Evolutionary conservation across 2,797 vertebrate species (phyloP).

Genomic region (Margarornis squamiger): DNA sequence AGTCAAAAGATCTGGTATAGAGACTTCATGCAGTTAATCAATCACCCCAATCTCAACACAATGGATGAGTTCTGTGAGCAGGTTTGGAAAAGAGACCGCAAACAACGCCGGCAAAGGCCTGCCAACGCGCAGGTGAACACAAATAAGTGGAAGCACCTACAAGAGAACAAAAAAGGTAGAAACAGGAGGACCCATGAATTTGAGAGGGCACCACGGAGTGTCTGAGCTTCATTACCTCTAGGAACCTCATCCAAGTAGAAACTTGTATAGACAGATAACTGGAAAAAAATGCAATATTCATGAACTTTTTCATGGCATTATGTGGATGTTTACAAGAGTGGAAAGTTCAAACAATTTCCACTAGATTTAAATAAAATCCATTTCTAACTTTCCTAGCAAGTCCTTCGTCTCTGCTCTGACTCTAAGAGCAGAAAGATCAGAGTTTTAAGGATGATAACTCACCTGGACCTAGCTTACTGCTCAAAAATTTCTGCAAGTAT

Average conservation of each 20-base stretch:
- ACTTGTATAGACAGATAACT: slow-evolving; percentile 84
- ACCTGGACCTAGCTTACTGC: slow-evolving; percentile 46
- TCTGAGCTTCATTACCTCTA: slow-evolving; percentile 85
- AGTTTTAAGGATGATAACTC: slow-evolving; percentile 50
- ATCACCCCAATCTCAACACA: slow-evolving; percentile 93
- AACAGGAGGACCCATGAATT: slow-evolving; percentile 99
- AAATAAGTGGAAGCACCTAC: slow-evolving; percentile 97
- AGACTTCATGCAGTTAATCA: slow-evolving; percentile 97
- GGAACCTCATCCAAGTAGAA: slow-evolving; percentile 81
- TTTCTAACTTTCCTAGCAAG: slow-evolving; percentile 72
- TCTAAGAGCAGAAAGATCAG: slow-evolving; percentile 39
- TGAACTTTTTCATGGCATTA: slow-evolving; percentile 82
- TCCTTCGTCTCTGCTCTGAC: slow-evolving; percentile 48
- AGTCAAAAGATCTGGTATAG: slow-evolving; percentile 96
- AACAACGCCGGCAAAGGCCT: slow-evolving; percentile 89
- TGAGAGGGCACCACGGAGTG: slow-evolving; percentile 95
- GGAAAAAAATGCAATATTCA: slow-evolving; percentile 86
- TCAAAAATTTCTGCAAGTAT: slow-evolving; percentile 55
- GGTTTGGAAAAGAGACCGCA: slow-evolving; percentile 96
- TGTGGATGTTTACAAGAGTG: slow-evolving; percentile 87
- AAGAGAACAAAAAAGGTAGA: slow-evolving; percentile 96
- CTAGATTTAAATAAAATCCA: slow-evolving; percentile 73
- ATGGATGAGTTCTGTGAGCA: slow-evolving; percentile 99
- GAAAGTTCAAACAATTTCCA: slow-evolving; percentile 74
- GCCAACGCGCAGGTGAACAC: slow-evolving; percentile 80